phyloP scores from a whole-genome alignment of 2,888 invertebrate species.

The Drosophila nr. fundita region DNA sequence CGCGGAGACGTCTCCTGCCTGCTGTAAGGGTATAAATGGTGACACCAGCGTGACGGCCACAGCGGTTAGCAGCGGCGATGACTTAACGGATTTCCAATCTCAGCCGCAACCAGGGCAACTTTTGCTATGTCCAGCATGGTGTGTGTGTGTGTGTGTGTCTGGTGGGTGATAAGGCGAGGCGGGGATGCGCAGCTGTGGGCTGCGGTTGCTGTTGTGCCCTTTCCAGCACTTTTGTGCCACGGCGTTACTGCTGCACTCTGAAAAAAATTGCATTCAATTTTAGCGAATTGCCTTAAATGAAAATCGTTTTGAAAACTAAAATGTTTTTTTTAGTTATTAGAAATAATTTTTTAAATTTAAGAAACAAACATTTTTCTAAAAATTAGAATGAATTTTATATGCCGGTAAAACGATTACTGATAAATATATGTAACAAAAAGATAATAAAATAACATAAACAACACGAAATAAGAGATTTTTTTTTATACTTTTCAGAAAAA shows the following conservation, averaged over 20 bases:
- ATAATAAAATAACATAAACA: no score
- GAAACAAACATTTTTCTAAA: neutral
- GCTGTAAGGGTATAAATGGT: neutral
- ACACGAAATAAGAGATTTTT: neutral
- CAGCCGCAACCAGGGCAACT: conserved; percentile 49
- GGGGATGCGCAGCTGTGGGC: conserved; percentile 27
- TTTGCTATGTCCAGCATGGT: conserved; percentile 16
- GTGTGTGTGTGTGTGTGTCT: neutral
- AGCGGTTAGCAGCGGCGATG: conserved; percentile 78
- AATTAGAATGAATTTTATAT: no score
- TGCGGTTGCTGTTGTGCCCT: conserved; percentile 22
- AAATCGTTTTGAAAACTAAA: neutral
- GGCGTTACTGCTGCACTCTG: conserved; percentile 8
- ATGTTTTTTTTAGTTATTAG: neutral
- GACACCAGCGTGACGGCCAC: conserved; percentile 52
- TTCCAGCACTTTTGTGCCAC: neutral
- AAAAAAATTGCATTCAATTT: neutral
- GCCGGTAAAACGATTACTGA: no score
- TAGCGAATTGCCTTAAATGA: neutral
- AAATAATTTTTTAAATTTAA: neutral
- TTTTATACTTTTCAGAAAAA: neutral
- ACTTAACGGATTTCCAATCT: conserved; percentile 81
- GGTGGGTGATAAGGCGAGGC: neutral
- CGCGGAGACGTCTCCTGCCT: neutral
- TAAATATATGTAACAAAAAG: neutral